phyloP scores from a whole-genome alignment of 2,797 vertebrate species.

The Pantherophis vulpinus region DNA sequence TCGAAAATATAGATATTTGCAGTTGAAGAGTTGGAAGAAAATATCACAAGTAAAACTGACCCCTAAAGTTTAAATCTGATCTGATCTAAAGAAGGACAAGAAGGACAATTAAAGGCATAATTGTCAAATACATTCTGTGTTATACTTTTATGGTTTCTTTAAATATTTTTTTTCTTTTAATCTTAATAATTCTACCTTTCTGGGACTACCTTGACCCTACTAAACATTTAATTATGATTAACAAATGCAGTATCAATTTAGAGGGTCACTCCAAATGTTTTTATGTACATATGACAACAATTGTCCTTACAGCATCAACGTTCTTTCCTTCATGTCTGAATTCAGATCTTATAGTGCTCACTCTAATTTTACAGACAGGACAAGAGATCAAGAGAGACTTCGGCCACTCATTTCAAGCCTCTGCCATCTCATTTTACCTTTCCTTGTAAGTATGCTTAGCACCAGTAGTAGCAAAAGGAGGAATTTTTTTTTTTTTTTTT shows the following conservation, averaged over 20 bases:
- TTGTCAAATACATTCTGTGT: not conserved
- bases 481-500: not conserved
- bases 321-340: not conserved
- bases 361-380: not conserved
- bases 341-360: not conserved
- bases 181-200: not conserved
- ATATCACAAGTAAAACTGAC: not conserved
- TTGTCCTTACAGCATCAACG: not conserved
- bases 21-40: not conserved
- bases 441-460: not conserved
- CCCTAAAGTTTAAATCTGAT: not conserved
- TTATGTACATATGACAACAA: not conserved
- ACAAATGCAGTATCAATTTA: not conserved
- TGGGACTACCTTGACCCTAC: not conserved
- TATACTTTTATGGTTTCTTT: not conserved
- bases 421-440: no score
- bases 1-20: not conserved
- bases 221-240: not conserved
- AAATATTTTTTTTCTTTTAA: not conserved
- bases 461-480: not conserved
- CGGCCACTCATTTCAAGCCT: not conserved
- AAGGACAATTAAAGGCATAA: fast-evolving
- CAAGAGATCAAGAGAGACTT: not conserved
- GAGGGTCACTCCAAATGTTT: no score
- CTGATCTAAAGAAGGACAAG: not conserved